Evolutionary conservation across 2,888 invertebrate species (phyloP).

Genomic region (Pterobdella sp.): DNA sequence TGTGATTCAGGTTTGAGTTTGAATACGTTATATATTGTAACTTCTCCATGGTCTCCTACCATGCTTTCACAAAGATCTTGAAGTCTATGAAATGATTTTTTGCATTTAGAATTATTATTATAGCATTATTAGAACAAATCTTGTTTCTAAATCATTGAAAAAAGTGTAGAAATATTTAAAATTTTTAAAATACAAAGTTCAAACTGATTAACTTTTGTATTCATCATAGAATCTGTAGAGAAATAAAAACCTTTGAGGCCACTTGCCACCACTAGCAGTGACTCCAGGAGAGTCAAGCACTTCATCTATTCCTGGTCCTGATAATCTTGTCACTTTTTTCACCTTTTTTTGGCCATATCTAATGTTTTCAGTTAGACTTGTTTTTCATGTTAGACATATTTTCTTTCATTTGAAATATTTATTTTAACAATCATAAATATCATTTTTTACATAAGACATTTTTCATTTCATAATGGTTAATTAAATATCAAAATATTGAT

Average conservation of each 20-base stretch:
- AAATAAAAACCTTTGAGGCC: slow-evolving; percentile 49
- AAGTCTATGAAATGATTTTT: slow-evolving; percentile 19
- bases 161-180: not conserved
- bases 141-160: not conserved
- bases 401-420: not conserved
- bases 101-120: too few species aligned
- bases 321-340: slow-evolving; percentile 44
- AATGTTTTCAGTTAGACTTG: too few species aligned
- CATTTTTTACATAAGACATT: not conserved
- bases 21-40: slow-evolving; percentile 28
- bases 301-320: slow-evolving; percentile 47
- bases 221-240: too few species aligned
- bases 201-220: not conserved
- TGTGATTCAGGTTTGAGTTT: slow-evolving; percentile 19
- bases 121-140: too few species aligned
- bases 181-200: not conserved
- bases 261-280: slow-evolving; percentile 50
- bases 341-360: slow-evolving; percentile 50
- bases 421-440: not conserved
- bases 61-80: slow-evolving; percentile 28
- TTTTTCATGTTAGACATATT: too few species aligned
- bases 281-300: slow-evolving; percentile 46
- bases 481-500: not conserved
- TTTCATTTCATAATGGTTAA: not conserved
- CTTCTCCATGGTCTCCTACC: slow-evolving; percentile 31